phyloP scores from a whole-genome alignment of 2,797 vertebrate species.

The Propithecus perrieri region DNA sequence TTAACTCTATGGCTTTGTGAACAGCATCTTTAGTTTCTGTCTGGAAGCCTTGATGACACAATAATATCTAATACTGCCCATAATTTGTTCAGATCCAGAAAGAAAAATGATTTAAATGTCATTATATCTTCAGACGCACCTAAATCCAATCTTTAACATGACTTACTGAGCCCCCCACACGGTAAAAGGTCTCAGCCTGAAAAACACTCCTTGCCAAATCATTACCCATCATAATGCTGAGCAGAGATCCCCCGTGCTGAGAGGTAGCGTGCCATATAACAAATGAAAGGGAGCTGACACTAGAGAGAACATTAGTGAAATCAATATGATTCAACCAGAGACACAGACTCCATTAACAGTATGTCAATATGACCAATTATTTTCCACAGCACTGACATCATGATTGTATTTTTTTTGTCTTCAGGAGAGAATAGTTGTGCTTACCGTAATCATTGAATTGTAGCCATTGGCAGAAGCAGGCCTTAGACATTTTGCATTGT shows the following conservation, averaged over 20 bases:
- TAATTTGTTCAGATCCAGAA: background rate
- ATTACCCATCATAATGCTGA: background rate
- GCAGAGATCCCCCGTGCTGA: background rate
- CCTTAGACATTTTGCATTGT: conserved; percentile 1
- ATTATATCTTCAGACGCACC: background rate
- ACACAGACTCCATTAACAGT: conserved; percentile 79
- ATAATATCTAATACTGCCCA: background rate
- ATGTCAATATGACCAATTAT: conserved; percentile 71
- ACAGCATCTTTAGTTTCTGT: background rate
- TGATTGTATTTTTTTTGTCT: conserved; percentile 27
- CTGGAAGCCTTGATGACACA: background rate
- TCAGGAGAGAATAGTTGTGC: conserved; percentile 25
- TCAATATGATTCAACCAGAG: conserved; percentile 83
- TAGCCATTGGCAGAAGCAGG: background rate
- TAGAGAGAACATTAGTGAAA: conserved; percentile 80
- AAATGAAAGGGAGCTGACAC: conserved; percentile 68
- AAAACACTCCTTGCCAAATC: background rate
- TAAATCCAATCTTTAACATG: background rate
- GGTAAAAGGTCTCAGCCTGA: background rate
- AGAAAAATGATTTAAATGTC: background rate
- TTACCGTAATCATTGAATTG: conserved; percentile 67
- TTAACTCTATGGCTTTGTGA: background rate
- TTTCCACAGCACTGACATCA: conserved; percentile 80
- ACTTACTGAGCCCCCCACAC: background rate
- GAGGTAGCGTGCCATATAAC: conserved; percentile 28